Evolutionary conservation across 2,113 vertebrate genomes (phyloP), one percentile per base, ranked within the genome.

Genomic region (Lanius collurio): DNA sequence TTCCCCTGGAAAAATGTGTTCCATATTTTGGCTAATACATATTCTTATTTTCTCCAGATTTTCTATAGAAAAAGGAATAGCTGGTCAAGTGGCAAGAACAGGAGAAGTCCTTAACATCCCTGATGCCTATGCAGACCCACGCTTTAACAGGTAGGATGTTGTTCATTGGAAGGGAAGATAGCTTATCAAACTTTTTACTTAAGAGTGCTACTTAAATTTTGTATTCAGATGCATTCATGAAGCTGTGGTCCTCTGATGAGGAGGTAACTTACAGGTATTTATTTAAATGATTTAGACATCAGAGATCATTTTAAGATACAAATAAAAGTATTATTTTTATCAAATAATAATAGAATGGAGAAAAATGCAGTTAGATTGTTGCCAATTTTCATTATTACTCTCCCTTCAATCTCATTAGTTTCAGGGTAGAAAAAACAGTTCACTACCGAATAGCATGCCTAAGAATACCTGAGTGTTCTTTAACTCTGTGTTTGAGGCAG

Each of bases 31-130:
- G 33, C 76, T 63, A 47, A 71, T 9, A 4, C 22, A 50, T 23
- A 20, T 64, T 77, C 90, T 94, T 92, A 14, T 64, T 96, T 42
- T 92, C 24, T 97, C 24, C 92, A 99, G 99, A 98, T 99, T 99
- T 98, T 99, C 99, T 83, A 99, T 99, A 97, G 99, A 99, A 77
- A 99, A 99, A 97, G 99, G 99, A 95, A 99, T 99, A 92, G 99
- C 99, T 83, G 99, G 99, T 65, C 99, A 99, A 95, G 99, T 99
- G 84, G 99, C 99, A 88, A 98, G 98, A 97, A 99, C 99, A 41
- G 99, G 99, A 93, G 99, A 99, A 97, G 99, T 99, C 92, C 98
- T 99, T 96, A 99, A 99, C 97, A 99, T 99, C 96, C 99, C 99
- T 80, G 99, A 99, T 93, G 99, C 99, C 98, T 99, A 99, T 96